A percentile compares a stretch with the other conserved stretches of the same genome.
phyloP scores from a whole-genome alignment of 2,888 invertebrate genomes.

The Furcula furcula region DNA sequence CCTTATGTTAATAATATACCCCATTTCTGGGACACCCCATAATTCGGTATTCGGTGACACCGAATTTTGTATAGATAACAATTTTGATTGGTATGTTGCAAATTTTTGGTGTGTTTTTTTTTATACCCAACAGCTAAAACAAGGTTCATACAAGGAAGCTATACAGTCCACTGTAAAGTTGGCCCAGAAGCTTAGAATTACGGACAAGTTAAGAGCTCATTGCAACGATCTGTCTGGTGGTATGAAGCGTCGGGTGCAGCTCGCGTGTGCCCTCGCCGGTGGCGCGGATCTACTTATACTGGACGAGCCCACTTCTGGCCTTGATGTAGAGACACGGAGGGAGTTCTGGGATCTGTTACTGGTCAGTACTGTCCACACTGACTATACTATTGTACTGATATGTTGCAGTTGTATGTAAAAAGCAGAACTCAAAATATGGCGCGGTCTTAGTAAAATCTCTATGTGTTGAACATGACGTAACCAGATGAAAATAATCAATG shows the following conservation, averaged over 20 bases:
- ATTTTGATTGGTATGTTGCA: no score
- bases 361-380: conserved; percentile 18
- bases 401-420: no score
- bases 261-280: conserved; percentile 93
- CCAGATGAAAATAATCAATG: no score
- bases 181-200: conserved; percentile 34
- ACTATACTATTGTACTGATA: no score
- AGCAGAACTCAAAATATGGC: no score
- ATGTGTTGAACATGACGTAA: no score
- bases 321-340: conserved; percentile 50
- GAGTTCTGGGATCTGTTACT: conserved; percentile 48
- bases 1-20: no score
- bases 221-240: conserved; percentile 90
- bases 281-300: conserved; percentile 84
- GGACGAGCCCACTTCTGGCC: conserved; percentile 88
- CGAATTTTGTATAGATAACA: no score
- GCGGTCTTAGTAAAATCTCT: no score
- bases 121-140: conserved; percentile 75
- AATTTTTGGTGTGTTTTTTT: no score
- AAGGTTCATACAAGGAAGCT: conserved; percentile 26
- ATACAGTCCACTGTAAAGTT: conserved; percentile 22
- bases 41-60: no score
- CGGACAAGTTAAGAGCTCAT: conserved; percentile 82
- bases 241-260: conserved; percentile 90
- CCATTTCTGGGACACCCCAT: no score